Percentiles rank a stretch among this genome's conserved stretches.
These are phyloP conservation scores for Terebella lapidaria DNA, from an alignment of 2,888 invertebrate species.

Conservation along the genomic window DNA sequence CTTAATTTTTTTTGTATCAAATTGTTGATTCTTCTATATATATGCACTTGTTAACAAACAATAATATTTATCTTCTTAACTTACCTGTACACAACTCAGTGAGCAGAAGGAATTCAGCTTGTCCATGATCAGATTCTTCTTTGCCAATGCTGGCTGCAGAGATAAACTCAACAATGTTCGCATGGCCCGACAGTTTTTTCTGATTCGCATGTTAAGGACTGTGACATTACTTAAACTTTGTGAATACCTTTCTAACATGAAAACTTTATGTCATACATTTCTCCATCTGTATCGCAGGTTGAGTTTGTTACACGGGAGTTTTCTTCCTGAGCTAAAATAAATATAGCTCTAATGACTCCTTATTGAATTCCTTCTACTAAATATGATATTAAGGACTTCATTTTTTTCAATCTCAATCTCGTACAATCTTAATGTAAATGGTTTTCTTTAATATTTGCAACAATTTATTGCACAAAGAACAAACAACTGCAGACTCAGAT, in stretches of 20 bases:
- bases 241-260: background rate
- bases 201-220: conserved; percentile 27
- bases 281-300: background rate
- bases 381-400: too few relatives aligned
- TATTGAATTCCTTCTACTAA: too few relatives aligned
- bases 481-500: too few relatives aligned
- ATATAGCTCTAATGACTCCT: too few relatives aligned
- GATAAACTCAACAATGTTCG: conserved; percentile 84
- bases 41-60: too few relatives aligned
- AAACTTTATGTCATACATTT: background rate
- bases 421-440: too few relatives aligned
- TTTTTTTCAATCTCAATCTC: too few relatives aligned
- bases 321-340: background rate
- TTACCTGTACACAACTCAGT: conserved; percentile 86
- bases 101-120: conserved; percentile 83
- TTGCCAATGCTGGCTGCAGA: conserved; percentile 77
- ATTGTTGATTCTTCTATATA: too few relatives aligned
- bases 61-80: background rate
- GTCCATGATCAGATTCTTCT: conserved; percentile 72
- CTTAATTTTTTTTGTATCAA: too few relatives aligned
- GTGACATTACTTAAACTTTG: background rate
- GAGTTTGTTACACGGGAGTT: background rate
- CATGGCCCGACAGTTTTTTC: conserved; percentile 85
- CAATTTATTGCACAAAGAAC: too few relatives aligned
- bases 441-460: too few relatives aligned